Evolutionary conservation across 92 coral and sea anemone species (phyloP).

Genomic region (Phenganax subtilis): DNA sequence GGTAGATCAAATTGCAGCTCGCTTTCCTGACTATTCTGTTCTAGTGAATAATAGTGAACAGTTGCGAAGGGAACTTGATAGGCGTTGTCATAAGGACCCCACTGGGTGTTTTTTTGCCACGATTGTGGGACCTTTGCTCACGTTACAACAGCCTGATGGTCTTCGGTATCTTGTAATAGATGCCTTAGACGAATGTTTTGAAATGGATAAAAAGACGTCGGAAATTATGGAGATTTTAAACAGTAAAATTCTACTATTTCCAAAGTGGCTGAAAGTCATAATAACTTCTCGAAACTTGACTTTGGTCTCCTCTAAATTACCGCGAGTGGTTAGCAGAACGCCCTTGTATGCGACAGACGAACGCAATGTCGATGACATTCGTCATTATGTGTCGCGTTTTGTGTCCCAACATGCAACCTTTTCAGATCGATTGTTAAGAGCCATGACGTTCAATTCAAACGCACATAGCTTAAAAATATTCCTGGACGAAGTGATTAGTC

Average conservation of each 20-base stretch:
- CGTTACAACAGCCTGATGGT: slow-evolving; percentile 29
- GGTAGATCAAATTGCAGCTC: slow-evolving; percentile 63
- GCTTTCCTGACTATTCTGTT: slow-evolving; percentile 1
- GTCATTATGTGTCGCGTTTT: slow-evolving; percentile 20
- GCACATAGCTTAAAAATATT: not conserved
- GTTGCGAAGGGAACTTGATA: slow-evolving; percentile 47
- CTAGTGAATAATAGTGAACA: slow-evolving; percentile 37
- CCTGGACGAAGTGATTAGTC: slow-evolving; percentile 15
- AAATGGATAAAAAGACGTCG: slow-evolving; percentile 23
- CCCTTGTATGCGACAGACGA: slow-evolving; percentile 45
- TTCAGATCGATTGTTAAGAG: slow-evolving; percentile 11
- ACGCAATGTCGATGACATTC: slow-evolving; percentile 60
- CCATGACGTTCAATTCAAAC: slow-evolving; percentile 2
- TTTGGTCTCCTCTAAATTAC: slow-evolving; percentile 2
- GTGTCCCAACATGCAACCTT: slow-evolving; percentile 16
- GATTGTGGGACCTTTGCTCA: slow-evolving; percentile 60
- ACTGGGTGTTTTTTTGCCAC: slow-evolving; percentile 58
- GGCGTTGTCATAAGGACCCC: slow-evolving; percentile 17
- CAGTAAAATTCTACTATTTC: slow-evolving; percentile 45
- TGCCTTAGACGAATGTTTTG: slow-evolving; percentile 71
- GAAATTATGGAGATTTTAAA: slow-evolving; percentile 48
- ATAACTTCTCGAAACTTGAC: slow-evolving; percentile 61
- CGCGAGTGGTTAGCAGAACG: slow-evolving; percentile 7
- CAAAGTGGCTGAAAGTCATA: slow-evolving; percentile 57
- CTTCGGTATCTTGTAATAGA: slow-evolving; percentile 57